phyloP scores from a whole-genome alignment of 2,888 invertebrate species.

The Drymonia ruficornis region DNA sequence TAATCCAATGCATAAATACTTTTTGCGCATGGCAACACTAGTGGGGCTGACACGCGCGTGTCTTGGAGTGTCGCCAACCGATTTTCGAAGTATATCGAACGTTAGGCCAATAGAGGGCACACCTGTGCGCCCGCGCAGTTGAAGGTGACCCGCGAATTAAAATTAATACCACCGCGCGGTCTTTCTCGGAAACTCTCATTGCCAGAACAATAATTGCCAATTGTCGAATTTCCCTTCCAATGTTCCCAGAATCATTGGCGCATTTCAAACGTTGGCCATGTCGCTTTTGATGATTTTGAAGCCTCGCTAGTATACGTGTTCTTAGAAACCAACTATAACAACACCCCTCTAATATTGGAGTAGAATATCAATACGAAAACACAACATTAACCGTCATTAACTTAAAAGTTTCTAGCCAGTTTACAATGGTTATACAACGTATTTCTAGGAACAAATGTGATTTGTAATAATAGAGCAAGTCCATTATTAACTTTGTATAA shows the following conservation, averaged over 20 bases:
- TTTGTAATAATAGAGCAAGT: no score
- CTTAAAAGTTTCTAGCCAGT: no score
- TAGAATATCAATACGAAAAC: no score
- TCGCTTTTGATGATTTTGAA: conserved; percentile 4
- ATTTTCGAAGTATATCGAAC: conserved; percentile 39
- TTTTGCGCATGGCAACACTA: conserved; percentile 18
- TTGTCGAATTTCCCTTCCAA: conserved; percentile 25
- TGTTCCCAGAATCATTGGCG: conserved; percentile 18
- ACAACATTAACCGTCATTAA: no score
- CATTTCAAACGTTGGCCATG: conserved; percentile 21
- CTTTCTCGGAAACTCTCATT: conserved; percentile 35
- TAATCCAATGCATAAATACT: background rate
- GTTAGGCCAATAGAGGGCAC: conserved; percentile 35
- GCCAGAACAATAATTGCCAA: conserved; percentile 23
- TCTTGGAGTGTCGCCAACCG: conserved; percentile 45
- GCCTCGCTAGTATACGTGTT: background rate
- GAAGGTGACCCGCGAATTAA: conserved; percentile 41
- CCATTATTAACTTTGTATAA: no score
- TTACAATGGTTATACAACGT: no score
- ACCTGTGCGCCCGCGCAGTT: conserved; percentile 35
- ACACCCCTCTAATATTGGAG: no score
- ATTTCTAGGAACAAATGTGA: no score
- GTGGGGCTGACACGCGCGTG: conserved; percentile 37
- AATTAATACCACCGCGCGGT: conserved; percentile 36
- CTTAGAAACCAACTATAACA: background rate